These are phyloP conservation scores for Syrrhaptes paradoxus DNA, from an alignment of 2,113 vertebrate species.

Conservation along the genomic window DNA sequence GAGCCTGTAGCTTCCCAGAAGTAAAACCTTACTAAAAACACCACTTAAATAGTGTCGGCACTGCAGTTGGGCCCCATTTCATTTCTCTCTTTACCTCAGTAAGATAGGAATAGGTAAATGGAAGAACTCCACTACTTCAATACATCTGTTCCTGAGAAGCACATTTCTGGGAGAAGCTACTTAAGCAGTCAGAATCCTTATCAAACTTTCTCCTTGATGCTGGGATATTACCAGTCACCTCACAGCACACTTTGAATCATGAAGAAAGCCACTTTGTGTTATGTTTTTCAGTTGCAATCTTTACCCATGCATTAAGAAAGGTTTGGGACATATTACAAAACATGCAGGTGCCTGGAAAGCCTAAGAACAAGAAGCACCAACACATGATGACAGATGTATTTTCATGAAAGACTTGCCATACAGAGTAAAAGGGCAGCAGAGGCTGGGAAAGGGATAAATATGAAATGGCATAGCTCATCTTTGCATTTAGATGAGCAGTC, in stretches of 20 bases:
- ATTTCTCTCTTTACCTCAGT: neutral
- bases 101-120: neutral
- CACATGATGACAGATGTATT: neutral
- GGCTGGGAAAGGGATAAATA: neutral
- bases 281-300: neutral
- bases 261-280: neutral
- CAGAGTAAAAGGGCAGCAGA: neutral
- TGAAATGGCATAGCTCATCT: neutral
- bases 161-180: neutral
- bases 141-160: neutral
- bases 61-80: neutral
- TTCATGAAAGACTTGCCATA: neutral
- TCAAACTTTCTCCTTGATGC: neutral
- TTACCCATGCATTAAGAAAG: neutral
- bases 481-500: neutral
- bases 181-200: neutral
- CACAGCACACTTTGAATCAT: neutral
- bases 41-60: neutral
- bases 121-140: neutral
- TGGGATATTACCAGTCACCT: neutral
- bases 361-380: neutral
- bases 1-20: neutral
- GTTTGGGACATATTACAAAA: neutral
- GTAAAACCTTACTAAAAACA: neutral
- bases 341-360: neutral